Base-by-base conservation (phyloP, 1,140 invertebrate genomes). In the Coelopa frigida region DNA sequence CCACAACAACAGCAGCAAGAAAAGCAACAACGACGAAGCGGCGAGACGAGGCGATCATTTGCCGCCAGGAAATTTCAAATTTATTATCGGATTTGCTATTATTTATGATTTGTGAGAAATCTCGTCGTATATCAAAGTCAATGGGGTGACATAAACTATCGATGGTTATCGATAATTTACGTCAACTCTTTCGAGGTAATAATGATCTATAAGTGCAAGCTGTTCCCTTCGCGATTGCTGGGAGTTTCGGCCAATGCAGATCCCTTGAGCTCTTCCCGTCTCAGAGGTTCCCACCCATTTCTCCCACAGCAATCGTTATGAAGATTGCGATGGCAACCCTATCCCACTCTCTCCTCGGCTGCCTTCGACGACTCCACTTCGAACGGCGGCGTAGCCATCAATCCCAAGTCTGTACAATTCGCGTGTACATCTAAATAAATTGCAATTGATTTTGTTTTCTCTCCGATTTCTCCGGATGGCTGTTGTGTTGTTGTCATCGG, bases 21-120 rank as follows among this genome's bases (percentile, higher is more conserved):
- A 29, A 42, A 41, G 38, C 27, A 45, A 42, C 37, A 32, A 42
- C 39, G 39, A 44, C 36, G 44, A 36, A 47, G 27, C 5, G 5
- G 11, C 33, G 41, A 43, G 33, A 43, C 33, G 41, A 31, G 27
- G 41, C 18, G 41, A 43, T 60, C 56, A 57, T 57, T 52, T 56
- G 56, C 54, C 51, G 51, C 50, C 39, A 49, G 55, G 53, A 46
- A 38, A 54, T 55, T 59, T 56, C 50, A 59, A 59, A 61, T 59
- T 61, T 59, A 59, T 61, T 55, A 57, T 57, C 53, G 53, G 50
- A 54, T 31, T 59, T 59, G 37, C 47, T 46, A 53, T 53, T 64
- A 61, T 64, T 64, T 64, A 64, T 64, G 61, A 64, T 64, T 64
- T 64, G 61, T 53, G 57, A 59, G 55, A 64, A 61, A 64, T 63